A percentile compares a stretch with the other conserved stretches of the same genome.
These are phyloP conservation scores for Apolygus lucorum DNA, from an alignment of 1,140 invertebrate genomes.

Conservation along the genomic window DNA sequence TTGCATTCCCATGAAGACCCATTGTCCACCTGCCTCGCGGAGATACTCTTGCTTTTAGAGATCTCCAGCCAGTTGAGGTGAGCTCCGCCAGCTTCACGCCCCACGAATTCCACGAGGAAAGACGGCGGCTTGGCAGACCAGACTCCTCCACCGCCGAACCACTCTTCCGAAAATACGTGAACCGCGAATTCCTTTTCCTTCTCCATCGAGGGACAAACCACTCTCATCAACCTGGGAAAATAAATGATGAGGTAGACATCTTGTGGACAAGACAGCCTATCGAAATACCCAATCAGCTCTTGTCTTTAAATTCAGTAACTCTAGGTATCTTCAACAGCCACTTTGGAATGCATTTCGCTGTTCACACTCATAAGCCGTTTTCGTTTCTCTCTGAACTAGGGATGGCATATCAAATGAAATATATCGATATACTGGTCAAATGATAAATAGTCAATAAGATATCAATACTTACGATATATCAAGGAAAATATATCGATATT, in stretches of 20 bases:
- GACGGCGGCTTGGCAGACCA: constrained; percentile 42
- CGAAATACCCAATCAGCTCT: too few relatives aligned
- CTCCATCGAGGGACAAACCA: constrained; percentile 61
- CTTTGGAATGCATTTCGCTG: too few relatives aligned
- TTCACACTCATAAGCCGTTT: too few relatives aligned
- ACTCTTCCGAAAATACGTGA: constrained; percentile 65
- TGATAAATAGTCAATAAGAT: too few relatives aligned
- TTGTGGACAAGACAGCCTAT: background rate
- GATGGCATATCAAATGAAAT: too few relatives aligned
- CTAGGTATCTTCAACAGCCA: too few relatives aligned
- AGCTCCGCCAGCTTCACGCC: constrained; percentile 57
- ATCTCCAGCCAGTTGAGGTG: constrained; percentile 69
- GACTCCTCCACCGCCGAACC: constrained; percentile 39
- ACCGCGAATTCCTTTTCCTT: constrained; percentile 56
- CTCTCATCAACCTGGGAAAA: constrained; percentile 52
- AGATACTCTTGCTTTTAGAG: constrained; percentile 56
- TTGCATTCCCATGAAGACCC: constrained; percentile 16
- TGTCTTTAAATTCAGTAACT: too few relatives aligned
- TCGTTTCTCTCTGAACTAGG: too few relatives aligned
- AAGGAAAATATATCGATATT: too few relatives aligned
- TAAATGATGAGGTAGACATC: too few relatives aligned
- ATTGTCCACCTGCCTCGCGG: constrained; percentile 35
- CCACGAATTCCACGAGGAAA: constrained; percentile 62
- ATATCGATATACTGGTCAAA: too few relatives aligned
- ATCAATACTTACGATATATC: too few relatives aligned